A percentile compares a stretch with the other conserved stretches of the same genome.
phyloP scores from a whole-genome alignment of 2,888 invertebrate genomes.

The Cyclophora albipunctata region DNA sequence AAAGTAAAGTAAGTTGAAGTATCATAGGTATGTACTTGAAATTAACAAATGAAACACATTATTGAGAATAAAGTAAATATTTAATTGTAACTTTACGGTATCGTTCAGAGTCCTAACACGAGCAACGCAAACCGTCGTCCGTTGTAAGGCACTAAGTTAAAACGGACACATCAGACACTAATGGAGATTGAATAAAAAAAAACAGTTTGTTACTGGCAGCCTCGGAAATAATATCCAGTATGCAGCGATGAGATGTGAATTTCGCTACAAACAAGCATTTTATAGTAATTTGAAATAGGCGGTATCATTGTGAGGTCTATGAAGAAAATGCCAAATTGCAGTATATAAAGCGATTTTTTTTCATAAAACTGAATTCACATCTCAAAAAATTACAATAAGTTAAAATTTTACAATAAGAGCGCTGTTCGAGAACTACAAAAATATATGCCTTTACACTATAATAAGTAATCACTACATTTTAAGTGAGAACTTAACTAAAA shows the following conservation, averaged over 20 bases:
- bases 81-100: conserved; percentile 39
- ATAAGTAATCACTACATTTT: conserved; percentile 9
- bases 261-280: too few species aligned
- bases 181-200: conserved; percentile 23
- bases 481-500: conserved; percentile 3
- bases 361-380: too few species aligned
- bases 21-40: too few species aligned
- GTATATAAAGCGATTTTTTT: too few species aligned
- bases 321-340: conserved; percentile 5
- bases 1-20: too few species aligned
- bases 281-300: conserved; percentile 30
- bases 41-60: too few species aligned
- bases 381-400: too few species aligned
- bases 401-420: too few species aligned
- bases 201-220: not conserved
- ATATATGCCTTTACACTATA: not conserved
- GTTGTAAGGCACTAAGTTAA: conserved; percentile 66
- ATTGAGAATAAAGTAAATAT: too few species aligned
- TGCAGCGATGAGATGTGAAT: conserved; percentile 5
- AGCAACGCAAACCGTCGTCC: conserved; percentile 64
- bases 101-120: conserved; percentile 48
- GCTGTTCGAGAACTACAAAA: too few species aligned
- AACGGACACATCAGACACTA: conserved; percentile 52
- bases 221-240: conserved; percentile 5
- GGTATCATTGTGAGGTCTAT: not conserved